A percentile compares a stretch with the other conserved stretches of the same genome.
These are phyloP conservation scores for Myiothlypis coronata DNA, from an alignment of 2,797 vertebrate species.

Conservation along the genomic window DNA sequence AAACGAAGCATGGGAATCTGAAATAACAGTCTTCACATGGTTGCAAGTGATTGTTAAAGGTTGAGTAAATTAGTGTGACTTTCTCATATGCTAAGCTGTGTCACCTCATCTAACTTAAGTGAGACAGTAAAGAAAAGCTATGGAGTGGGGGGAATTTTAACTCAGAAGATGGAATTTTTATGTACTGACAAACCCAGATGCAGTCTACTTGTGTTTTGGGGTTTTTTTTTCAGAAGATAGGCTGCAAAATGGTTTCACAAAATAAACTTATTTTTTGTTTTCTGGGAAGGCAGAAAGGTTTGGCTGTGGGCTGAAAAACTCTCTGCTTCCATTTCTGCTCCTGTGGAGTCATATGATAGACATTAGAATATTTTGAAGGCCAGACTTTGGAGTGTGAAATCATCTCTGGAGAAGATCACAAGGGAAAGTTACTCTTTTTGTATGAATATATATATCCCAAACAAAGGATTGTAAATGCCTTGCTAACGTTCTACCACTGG, in stretches of 20 bases:
- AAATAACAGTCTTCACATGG: background rate
- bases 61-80: background rate
- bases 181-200: background rate
- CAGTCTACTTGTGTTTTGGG: background rate
- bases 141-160: background rate
- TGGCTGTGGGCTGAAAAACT: background rate
- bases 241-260: background rate
- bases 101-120: background rate
- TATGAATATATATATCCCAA: background rate
- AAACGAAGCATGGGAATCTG: background rate
- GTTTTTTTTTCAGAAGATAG: background rate
- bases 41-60: background rate
- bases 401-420: conserved; percentile 32
- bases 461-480: conserved; percentile 29
- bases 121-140: background rate
- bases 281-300: background rate
- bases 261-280: conserved; percentile 10
- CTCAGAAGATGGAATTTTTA: background rate
- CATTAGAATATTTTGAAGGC: conserved; percentile 13
- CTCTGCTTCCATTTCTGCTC: conserved; percentile 22
- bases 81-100: background rate
- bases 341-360: conserved; percentile 11
- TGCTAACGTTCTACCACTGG: background rate
- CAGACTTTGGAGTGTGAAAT: conserved; percentile 15
- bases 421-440: background rate